Percentiles rank a stretch among this genome's conserved stretches.
phyloP scores from a whole-genome alignment of 2,888 invertebrate species.

The Synergus japonicus region DNA sequence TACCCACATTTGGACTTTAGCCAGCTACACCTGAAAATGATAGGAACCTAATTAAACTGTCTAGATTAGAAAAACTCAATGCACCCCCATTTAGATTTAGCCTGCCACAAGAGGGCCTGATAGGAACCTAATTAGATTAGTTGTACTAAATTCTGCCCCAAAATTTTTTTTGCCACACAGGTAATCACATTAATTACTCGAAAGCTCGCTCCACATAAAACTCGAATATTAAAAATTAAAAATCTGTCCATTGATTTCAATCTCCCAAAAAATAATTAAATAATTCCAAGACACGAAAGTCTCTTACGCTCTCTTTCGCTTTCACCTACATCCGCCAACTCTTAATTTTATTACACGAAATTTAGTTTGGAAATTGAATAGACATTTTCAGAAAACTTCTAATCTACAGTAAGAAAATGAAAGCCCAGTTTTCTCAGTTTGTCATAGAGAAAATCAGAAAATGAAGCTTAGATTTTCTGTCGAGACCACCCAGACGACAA shows the following conservation, averaged over 20 bases:
- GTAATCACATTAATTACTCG: too few species aligned
- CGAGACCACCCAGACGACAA: constrained; percentile 55
- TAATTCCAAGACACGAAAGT: neutral
- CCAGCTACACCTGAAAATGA: too few species aligned
- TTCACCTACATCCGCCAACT: neutral
- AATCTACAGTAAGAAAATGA: neutral
- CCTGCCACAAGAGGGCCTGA: too few species aligned
- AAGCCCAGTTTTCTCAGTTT: neutral
- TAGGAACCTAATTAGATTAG: too few species aligned
- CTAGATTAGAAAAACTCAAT: too few species aligned
- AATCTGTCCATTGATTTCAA: neutral
- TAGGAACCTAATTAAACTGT: too few species aligned
- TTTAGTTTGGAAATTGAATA: neutral
- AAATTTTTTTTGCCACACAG: too few species aligned
- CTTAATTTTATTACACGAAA: neutral
- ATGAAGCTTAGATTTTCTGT: constrained; percentile 49
- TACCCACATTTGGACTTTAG: too few species aligned
- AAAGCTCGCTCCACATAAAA: neutral
- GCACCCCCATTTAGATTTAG: too few species aligned
- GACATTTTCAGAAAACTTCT: neutral
- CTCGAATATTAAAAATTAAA: neutral
- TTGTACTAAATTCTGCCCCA: too few species aligned
- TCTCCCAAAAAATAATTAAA: neutral
- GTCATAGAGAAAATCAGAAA: constrained; percentile 3
- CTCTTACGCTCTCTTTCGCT: constrained; percentile 16